Conservation (phyloP, 2,797 vertebrate species). For the Ctenochaetus hawaiiensis region DNA sequence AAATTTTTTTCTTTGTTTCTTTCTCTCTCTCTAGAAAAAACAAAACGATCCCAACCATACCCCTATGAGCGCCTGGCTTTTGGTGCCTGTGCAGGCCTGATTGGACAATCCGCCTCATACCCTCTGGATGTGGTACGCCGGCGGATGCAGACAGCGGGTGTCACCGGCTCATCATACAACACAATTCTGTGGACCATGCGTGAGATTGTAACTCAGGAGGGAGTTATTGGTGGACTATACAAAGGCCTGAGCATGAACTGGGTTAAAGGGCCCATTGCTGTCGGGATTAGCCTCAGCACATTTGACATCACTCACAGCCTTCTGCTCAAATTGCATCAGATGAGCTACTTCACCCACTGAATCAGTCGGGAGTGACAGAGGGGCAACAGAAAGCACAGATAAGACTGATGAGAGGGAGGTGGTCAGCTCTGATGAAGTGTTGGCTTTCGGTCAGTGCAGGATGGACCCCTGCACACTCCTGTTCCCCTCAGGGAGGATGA, state of each 20-base stretch:
- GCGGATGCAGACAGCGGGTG: conserved; percentile 97
- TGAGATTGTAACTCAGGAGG: conserved; percentile 89
- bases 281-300: conserved; percentile 96
- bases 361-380: background rate
- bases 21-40: conserved; percentile 84
- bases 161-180: conserved; percentile 87
- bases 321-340: conserved; percentile 86
- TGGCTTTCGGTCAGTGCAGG: conserved; percentile 17
- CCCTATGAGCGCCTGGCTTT: conserved; percentile 92
- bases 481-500: conserved; percentile 14
- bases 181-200: conserved; percentile 90
- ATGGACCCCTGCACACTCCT: conserved; percentile 22
- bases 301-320: conserved; percentile 94
- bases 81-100: conserved; percentile 93
- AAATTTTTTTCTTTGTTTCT: background rate
- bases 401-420: conserved; percentile 21
- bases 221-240: conserved; percentile 91
- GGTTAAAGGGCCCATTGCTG: conserved; percentile 95
- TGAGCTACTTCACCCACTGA: conserved; percentile 83
- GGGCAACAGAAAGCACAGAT: conserved; percentile 10
- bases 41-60: conserved; percentile 88
- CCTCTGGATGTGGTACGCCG: conserved; percentile 97
- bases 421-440: conserved; percentile 7
- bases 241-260: conserved; percentile 99
- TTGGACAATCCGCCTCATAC: conserved; percentile 96